These are phyloP conservation scores for Crepidodera aurea DNA, from an alignment of 2,888 invertebrate species.

Conservation along the genomic window DNA sequence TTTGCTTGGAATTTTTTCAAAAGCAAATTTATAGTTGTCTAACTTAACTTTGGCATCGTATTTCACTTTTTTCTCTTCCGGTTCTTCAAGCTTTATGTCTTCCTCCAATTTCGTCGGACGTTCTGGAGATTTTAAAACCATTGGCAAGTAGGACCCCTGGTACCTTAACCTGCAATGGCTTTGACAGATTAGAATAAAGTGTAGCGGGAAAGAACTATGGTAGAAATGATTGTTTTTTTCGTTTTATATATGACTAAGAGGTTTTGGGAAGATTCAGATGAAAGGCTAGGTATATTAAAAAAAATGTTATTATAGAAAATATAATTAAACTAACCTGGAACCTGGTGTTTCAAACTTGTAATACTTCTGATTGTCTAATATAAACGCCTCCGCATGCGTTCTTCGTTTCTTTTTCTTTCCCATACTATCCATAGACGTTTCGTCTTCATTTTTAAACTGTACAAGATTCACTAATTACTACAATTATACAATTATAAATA, in stretches of 20 bases:
- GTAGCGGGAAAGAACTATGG: too few relatives aligned
- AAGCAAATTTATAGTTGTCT: constrained; percentile 74
- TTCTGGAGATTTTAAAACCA: constrained; percentile 48
- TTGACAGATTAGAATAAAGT: constrained; percentile 37
- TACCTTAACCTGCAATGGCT: constrained; percentile 57
- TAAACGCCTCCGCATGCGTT: constrained; percentile 67
- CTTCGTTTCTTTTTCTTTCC: constrained; percentile 59
- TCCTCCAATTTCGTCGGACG: constrained; percentile 41
- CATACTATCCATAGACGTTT: constrained; percentile 53
- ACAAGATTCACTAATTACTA: constrained; percentile 27
- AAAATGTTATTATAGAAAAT: background rate
- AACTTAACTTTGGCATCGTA: constrained; percentile 60
- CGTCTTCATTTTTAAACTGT: constrained; percentile 49
- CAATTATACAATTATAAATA: too few relatives aligned
- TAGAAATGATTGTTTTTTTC: too few relatives aligned
- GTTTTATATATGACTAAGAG: too few relatives aligned
- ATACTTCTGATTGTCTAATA: constrained; percentile 68
- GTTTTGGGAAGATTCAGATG: too few relatives aligned
- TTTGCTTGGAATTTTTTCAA: constrained; percentile 76
- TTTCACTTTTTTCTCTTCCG: constrained; percentile 39
- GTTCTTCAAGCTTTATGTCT: constrained; percentile 29
- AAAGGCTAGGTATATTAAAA: too few relatives aligned
- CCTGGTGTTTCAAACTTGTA: constrained; percentile 64
- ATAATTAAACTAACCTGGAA: constrained; percentile 57
- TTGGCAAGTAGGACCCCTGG: constrained; percentile 57